Base-by-base conservation (phyloP, 2,797 vertebrate species). In the Syngnathus rostellatus region DNA sequence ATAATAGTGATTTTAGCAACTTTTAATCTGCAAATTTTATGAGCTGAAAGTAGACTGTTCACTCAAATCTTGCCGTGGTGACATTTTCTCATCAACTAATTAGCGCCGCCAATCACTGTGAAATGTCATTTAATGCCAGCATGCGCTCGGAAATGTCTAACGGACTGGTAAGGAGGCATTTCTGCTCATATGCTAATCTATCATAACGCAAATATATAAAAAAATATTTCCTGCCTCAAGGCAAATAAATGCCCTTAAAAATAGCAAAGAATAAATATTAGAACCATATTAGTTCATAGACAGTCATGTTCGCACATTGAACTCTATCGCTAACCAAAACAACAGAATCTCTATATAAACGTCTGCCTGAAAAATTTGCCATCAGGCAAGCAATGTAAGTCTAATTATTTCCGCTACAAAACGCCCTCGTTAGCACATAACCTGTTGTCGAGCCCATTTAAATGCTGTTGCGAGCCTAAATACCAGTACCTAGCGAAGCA, bases 121-220 rank as follows among this genome's bases (percentile, higher is more conserved):
- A 61, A 61, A 61, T 61, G 59, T 61, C 59, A 61, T 61, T 61
- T 41, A 6, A 23, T 61, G 59, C 19, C 59, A 19, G 59, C 7
- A 9, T 10, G 38, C 39, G 10, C n/a, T 60, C 38, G 58, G 19
- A 41, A 60, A 60, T 60, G 19, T 41, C 38, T n/a, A 6, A 0
- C 5, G 9, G 8, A 59, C 39, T 19, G 8, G 31, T 4, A 19
- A 59, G 37, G 37, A 19, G 11, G 39, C 19, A 12, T 21, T 60
- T n/a, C 9, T 2, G 1, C 17, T 16, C 4, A 2, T 60, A n/a
- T 60, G 58, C 37, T 40, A 60, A 59, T 59, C 19, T 50, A 19
- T 1, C 4, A 53, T 1, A 23, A 21, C n/a, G 3, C 16, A 6
- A 48, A 48, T 17, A 14, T 7, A 19, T 6, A 16, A 17, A 46